Evolutionary conservation across 2,113 vertebrate species (phyloP).

Genomic region (Hippocampus guttulatus): DNA sequence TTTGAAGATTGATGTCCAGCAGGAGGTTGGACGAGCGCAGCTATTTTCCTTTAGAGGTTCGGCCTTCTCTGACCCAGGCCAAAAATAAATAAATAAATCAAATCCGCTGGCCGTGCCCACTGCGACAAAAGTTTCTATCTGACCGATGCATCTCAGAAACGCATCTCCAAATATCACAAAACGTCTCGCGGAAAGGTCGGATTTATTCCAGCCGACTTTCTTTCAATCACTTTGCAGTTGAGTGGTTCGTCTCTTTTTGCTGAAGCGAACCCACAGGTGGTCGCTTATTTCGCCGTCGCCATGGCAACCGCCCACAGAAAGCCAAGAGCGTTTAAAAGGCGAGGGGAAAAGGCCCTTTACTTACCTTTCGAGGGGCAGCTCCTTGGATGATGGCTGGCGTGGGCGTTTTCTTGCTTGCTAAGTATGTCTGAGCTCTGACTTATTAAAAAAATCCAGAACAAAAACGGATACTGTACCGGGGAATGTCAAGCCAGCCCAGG

Average conservation of each 20-base stretch:
- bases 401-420: conserved; percentile 28
- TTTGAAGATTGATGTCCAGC: conserved; percentile 61
- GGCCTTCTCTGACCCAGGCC: conserved; percentile 43
- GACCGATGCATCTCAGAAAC: conserved; percentile 20
- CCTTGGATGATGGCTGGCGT: conserved; percentile 30
- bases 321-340: conserved; percentile 38
- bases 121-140: conserved; percentile 30
- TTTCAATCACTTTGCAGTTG: conserved; percentile 54
- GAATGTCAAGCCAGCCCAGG: conserved; percentile 26
- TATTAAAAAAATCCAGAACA: conserved; percentile 20
- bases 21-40: conserved; percentile 38
- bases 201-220: conserved; percentile 47
- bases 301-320: conserved; percentile 64
- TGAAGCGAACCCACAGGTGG: conserved; percentile 66
- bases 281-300: conserved; percentile 59
- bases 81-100: background rate
- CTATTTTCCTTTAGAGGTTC: conserved; percentile 22
- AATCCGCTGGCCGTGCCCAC: conserved; percentile 35
- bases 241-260: conserved; percentile 46
- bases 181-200: conserved; percentile 35
- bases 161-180: conserved; percentile 45
- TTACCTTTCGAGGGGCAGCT: conserved; percentile 54
- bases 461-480: conserved; percentile 21
- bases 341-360: conserved; percentile 31
- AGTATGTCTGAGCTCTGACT: conserved; percentile 27